Conservation (phyloP, 2,888 invertebrate genomes). For the Mellilla xanthometata region DNA sequence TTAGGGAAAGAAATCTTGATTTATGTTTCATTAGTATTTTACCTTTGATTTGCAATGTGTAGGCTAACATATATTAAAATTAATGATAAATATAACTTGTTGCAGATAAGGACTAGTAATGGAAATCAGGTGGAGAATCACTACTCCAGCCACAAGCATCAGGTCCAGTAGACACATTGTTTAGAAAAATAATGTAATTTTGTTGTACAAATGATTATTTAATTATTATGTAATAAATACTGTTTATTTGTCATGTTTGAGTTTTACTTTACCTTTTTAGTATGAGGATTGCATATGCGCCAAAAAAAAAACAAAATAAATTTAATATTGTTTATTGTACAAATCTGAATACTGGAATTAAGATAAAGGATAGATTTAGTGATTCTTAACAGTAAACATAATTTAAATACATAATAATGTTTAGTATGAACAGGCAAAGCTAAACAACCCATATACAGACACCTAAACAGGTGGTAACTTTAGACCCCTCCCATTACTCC, state of each 20-base stretch:
- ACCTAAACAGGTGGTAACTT: slow-evolving; percentile 54
- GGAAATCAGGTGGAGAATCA: slow-evolving; percentile 46
- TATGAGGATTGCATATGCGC: too few species aligned
- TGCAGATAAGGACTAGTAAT: slow-evolving; percentile 57
- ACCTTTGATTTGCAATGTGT: too few species aligned
- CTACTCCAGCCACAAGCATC: slow-evolving; percentile 37
- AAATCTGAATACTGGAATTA: slow-evolving; percentile 77
- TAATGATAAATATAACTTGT: too few species aligned
- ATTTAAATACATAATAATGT: slow-evolving; percentile 56
- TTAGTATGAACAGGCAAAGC: slow-evolving; percentile 57
- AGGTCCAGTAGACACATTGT: slow-evolving; percentile 55
- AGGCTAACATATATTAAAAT: too few species aligned
- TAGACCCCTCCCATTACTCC: too few species aligned
- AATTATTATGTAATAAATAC: slow-evolving; percentile 56
- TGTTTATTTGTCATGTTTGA: slow-evolving; percentile 41
- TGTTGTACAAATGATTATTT: slow-evolving; percentile 71
- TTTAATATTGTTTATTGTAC: slow-evolving; percentile 62
- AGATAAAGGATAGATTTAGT: slow-evolving; percentile 68
- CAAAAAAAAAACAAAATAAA: slow-evolving; percentile 35
- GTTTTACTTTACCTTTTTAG: not conserved
- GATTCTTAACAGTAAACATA: slow-evolving; percentile 60
- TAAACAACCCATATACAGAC: slow-evolving; percentile 71
- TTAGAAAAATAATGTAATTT: slow-evolving; percentile 63
- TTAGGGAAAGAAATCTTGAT: too few species aligned
- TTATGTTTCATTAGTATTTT: too few species aligned